Evolutionary conservation across 64 coral and sea anemone genomes (phyloP).

Genomic region (Anthopleura sola): DNA sequence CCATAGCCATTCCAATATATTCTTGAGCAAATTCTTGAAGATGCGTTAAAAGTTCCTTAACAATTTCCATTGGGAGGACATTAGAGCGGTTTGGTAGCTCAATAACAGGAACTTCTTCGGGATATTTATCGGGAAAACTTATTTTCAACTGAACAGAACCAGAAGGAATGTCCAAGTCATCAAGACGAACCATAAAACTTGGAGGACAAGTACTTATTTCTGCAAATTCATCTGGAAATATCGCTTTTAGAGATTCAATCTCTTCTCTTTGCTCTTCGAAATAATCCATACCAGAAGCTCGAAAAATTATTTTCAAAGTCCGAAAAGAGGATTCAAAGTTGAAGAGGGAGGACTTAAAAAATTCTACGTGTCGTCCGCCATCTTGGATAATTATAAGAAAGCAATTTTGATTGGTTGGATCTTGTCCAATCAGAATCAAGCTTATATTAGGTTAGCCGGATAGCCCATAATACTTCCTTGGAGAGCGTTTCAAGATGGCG

Average conservation of each 20-base stretch:
- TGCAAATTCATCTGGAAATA: constrained; percentile 71
- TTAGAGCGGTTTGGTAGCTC: constrained; percentile 80
- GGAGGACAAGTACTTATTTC: constrained; percentile 62
- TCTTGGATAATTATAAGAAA: constrained; percentile 3
- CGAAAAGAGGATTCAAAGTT: background rate
- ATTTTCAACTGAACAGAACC: constrained; percentile 59
- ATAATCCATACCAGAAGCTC: constrained; percentile 44
- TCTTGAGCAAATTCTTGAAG: constrained; percentile 38
- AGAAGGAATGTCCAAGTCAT: constrained; percentile 53
- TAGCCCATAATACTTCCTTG: constrained; percentile 19
- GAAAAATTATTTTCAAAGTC: background rate
- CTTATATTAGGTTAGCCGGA: background rate
- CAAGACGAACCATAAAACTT: constrained; percentile 77
- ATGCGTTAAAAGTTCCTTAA: constrained; percentile 48
- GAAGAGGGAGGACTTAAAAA: background rate
- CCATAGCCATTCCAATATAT: constrained; percentile 76
- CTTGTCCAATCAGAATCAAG: background rate
- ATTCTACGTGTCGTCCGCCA: constrained; percentile 28
- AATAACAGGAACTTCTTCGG: constrained; percentile 60
- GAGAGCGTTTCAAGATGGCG: constrained; percentile 71
- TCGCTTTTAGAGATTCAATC: constrained; percentile 65
- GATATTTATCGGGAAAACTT: constrained; percentile 57
- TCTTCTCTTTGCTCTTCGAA: constrained; percentile 81
- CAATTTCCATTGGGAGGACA: constrained; percentile 39
- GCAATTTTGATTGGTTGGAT: background rate